Base-by-base conservation (phyloP, 1,140 invertebrate genomes). In the Drosophila aff. region DNA sequence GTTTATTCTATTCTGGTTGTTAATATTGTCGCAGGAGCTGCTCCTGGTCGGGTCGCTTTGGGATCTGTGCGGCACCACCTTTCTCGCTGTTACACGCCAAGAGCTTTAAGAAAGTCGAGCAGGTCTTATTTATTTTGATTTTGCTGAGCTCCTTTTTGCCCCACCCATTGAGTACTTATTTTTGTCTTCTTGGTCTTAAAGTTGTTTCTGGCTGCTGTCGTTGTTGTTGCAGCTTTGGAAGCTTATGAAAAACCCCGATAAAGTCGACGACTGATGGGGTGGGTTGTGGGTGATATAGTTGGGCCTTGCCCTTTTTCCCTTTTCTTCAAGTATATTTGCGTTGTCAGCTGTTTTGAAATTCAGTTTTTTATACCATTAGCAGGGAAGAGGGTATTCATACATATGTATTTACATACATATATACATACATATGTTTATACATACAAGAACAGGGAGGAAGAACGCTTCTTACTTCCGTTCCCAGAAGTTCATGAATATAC, bases 121-220 rank as follows among this genome's bases (percentile, higher is more conserved):
- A 89, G 80, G 66, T 83, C 74, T 89, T 89, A 83, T 83, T 83
- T 89, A 89, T 89, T 89, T 86, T 64, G 61, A 74, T 78, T 83
- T 87, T 81, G 44, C 59, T 58, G 21, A 49, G 64, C 67, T 46
- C 58, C 66, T 62, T 77, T 67, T 36, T 23, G 23, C 23, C 57
- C 60, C 69, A 44, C 36, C 57, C 53, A 60, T 83, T 40, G 41
- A 72, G 21, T 47, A 52, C 50, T 75, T 75, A 53, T 62, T 65
- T 21, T 68, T 50, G 76, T 66, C 18, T 50, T 53, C 31, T 66
- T 65, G 69, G 65, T 69, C 49, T 79, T 85, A 79, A 84, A 78
- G 65, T 61, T 67, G 76, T 57, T 77, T 68, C 26, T 47, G 28
- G 28, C 40, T 76, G 46, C 69, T 79, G 47, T 82, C 60, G 50